Base-by-base conservation (phyloP, 2,888 invertebrate species). In the Patella depressa region DNA sequence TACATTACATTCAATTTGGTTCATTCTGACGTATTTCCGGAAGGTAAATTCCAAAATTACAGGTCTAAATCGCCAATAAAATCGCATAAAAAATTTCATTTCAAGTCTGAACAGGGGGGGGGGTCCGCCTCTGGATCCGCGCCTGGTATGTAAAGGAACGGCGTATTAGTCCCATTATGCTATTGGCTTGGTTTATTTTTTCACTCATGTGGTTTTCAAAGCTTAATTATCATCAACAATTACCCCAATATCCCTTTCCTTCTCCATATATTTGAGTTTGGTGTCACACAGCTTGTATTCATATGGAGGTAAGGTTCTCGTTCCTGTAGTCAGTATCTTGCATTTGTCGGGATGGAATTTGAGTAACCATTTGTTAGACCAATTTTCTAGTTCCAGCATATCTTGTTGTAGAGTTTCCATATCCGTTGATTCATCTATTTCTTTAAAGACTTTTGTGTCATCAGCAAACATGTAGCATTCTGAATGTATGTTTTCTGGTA, bases 301-400 rank as follows among this genome's bases (percentile, higher is more conserved):
- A 17, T 55, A 12, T 55, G 55, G 55, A 55, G 55, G 29, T 29
- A 29, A 29, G 29, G 29, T 29, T 29, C 29, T 29, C 29, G 29
- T 29, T 29, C 29, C 29, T 29, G 29, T 29, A 29, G 29, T 29
- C 29, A 29, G 29, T 29, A 29, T 29, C 29, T 29, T 29, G 29
- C 29, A 29, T 29, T 29, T 29, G 29, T 29, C 29, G 29, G 29
- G 29, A 29, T 29, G 29, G 29, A 29, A 29, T 29, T 29, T 45
- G 17, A 79, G 72, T 54, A 77, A 73, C 79, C 77, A 79, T 53
- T 29, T 74, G n/a, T 71, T 29, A 34, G 76, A 73, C 79, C 79
- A 79, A 45, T 73, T 53, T 53, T 70, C 71, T 2, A 79, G 73
- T 55, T 70, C 73, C 15, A 73, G 29, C 17, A 78, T 17, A 65